phyloP scores from a whole-genome alignment of 2,797 vertebrate genomes.

The Phrynocephalus vlangalii region DNA sequence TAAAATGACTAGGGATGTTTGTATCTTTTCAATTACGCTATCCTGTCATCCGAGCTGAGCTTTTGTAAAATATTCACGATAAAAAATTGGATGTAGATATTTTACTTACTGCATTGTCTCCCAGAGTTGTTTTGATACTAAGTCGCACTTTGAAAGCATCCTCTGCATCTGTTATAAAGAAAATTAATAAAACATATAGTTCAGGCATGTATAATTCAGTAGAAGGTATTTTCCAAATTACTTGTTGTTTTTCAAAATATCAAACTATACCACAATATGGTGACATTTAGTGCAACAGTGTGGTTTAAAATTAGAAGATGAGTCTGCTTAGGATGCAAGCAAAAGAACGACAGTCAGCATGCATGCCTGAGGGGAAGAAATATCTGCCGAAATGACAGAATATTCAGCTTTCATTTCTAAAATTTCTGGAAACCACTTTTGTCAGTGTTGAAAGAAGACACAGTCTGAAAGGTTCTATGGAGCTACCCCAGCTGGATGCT shows the following conservation, averaged over 20 bases:
- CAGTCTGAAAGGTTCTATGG: not conserved
- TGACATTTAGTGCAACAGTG: not conserved
- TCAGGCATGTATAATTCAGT: slow-evolving; percentile 4
- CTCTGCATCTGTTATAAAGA: slow-evolving; percentile 75
- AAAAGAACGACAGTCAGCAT: not conserved
- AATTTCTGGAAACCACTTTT: not conserved
- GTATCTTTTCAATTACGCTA: slow-evolving; percentile 18
- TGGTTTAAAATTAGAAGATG: not conserved
- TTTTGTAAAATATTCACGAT: slow-evolving; percentile 29
- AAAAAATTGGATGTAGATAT: slow-evolving; percentile 43
- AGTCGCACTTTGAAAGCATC: slow-evolving; percentile 91
- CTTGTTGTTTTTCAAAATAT: slow-evolving; percentile 37
- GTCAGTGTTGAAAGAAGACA: slow-evolving; percentile 3
- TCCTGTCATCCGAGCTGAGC: slow-evolving; percentile 15
- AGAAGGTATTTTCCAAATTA: not conserved
- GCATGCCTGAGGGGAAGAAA: not conserved
- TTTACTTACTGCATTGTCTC: slow-evolving; percentile 89
- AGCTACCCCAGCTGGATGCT: not conserved
- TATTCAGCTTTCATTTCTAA: not conserved
- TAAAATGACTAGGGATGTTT: slow-evolving; percentile 42
- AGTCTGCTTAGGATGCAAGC: not conserved
- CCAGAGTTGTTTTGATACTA: slow-evolving; percentile 90
- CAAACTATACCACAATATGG: slow-evolving; percentile 6
- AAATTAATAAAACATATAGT: slow-evolving; percentile 53
- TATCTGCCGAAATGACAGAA: not conserved